These are phyloP conservation scores for Pithecia hirsuta DNA, from an alignment of 2,797 vertebrate genomes.

Conservation along the genomic window DNA sequence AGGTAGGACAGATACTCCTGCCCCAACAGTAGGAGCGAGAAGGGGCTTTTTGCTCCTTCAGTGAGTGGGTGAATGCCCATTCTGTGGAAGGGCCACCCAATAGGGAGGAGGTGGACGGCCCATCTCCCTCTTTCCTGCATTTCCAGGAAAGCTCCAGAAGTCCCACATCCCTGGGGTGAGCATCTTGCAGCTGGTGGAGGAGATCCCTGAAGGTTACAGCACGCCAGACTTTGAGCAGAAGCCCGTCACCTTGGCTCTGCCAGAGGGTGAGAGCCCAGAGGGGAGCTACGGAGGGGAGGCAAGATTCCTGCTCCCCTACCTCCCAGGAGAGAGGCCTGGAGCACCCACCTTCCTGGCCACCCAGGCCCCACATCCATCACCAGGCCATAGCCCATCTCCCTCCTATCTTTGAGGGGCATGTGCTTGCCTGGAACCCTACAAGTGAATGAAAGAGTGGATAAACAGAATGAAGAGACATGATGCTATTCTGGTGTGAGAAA, in stretches of 20 bases:
- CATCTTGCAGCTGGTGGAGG: conserved; percentile 85
- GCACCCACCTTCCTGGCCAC: background rate
- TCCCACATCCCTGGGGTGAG: conserved; percentile 88
- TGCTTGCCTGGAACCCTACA: background rate
- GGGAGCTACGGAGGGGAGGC: background rate
- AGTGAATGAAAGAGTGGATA: background rate
- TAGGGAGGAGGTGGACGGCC: too few relatives aligned
- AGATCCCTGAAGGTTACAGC: conserved; percentile 88
- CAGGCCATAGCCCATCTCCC: background rate
- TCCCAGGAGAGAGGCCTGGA: too few relatives aligned
- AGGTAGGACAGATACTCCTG: too few relatives aligned
- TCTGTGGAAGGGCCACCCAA: background rate
- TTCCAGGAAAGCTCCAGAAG: conserved; percentile 80
- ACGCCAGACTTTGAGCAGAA: conserved; percentile 89
- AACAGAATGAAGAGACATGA: background rate
- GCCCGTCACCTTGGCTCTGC: conserved; percentile 84
- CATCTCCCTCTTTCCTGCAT: background rate
- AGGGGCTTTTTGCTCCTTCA: background rate
- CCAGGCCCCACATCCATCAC: background rate
- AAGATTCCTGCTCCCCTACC: background rate
- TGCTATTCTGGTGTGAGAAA: background rate
- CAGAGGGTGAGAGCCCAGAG: conserved; percentile 86
- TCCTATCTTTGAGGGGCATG: background rate
- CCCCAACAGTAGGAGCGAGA: background rate
- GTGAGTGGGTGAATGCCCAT: accelerated